phyloP scores from a whole-genome alignment of 2,888 invertebrate genomes.

The Rhyacophila evoluta region DNA sequence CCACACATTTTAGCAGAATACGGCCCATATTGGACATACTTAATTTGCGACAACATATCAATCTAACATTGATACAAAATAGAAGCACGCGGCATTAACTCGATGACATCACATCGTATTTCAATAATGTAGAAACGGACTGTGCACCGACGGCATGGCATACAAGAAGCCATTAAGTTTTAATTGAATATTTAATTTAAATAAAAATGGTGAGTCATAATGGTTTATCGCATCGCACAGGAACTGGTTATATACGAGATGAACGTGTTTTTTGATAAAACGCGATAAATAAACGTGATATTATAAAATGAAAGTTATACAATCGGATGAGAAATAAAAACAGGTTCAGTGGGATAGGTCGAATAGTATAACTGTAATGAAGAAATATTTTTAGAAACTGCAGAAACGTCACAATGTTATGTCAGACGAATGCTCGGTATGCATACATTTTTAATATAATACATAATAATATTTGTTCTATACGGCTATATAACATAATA shows the following conservation, averaged over 20 bases:
- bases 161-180: not conserved
- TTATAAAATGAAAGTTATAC: not conserved
- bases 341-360: conserved; percentile 14
- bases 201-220: not conserved
- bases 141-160: not conserved
- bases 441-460: too few species aligned
- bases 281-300: not conserved
- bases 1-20: too few species aligned
- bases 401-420: too few species aligned
- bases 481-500: too few species aligned
- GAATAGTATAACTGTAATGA: not conserved
- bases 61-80: not conserved
- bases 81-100: not conserved
- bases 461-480: too few species aligned
- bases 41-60: not conserved
- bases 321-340: not conserved
- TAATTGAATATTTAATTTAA: conserved; percentile 9
- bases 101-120: conserved; percentile 3
- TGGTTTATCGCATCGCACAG: not conserved
- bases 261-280: not conserved
- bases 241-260: not conserved
- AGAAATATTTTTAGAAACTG: not conserved
- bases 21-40: too few species aligned
- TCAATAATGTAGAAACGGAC: not conserved
- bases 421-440: too few species aligned